These are phyloP conservation scores for Neria commutata DNA, from an alignment of 2,888 invertebrate genomes.

Conservation along the genomic window DNA sequence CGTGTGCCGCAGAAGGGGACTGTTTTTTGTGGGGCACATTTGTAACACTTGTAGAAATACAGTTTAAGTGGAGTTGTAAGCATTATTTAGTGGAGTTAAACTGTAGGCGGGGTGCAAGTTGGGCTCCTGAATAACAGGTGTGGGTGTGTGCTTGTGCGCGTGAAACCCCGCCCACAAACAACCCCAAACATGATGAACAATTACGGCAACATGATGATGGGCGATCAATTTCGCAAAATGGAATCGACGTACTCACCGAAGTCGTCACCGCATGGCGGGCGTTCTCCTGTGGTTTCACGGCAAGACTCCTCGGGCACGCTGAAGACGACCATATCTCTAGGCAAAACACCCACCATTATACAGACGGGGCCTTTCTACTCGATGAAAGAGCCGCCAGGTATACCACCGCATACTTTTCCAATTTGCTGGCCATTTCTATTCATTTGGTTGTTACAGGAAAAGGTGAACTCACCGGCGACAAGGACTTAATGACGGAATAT, in stretches of 20 bases:
- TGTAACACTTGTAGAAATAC: background rate
- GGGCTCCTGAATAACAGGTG: too few species aligned
- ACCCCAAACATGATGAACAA: constrained; percentile 59
- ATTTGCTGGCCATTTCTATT: background rate
- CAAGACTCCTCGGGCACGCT: constrained; percentile 97
- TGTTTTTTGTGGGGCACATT: background rate
- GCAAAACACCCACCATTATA: constrained; percentile 96
- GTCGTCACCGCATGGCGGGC: constrained; percentile 93
- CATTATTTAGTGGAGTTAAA: background rate
- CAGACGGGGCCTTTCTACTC: constrained; percentile 98
- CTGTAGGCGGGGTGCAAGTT: too few species aligned
- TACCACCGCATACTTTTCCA: constrained; percentile 23
- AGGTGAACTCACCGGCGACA: constrained; percentile 93
- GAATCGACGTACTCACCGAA: constrained; percentile 90
- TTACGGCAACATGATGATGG: constrained; percentile 77
- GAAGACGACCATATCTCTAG: constrained; percentile 95
- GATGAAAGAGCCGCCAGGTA: constrained; percentile 95
- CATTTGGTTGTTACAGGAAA: constrained; percentile 66
- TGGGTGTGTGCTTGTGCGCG: constrained; percentile 1
- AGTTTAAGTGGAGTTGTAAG: background rate
- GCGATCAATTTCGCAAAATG: constrained; percentile 91
- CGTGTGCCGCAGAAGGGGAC: background rate
- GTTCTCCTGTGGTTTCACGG: constrained; percentile 93
- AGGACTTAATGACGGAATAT: constrained; percentile 96
- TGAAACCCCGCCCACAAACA: constrained; percentile 18